Percentiles rank a stretch among this genome's conserved stretches.
These are phyloP conservation scores for Drosophila subquinaria DNA, from an alignment of 2,888 invertebrate genomes.

Conservation along the genomic window DNA sequence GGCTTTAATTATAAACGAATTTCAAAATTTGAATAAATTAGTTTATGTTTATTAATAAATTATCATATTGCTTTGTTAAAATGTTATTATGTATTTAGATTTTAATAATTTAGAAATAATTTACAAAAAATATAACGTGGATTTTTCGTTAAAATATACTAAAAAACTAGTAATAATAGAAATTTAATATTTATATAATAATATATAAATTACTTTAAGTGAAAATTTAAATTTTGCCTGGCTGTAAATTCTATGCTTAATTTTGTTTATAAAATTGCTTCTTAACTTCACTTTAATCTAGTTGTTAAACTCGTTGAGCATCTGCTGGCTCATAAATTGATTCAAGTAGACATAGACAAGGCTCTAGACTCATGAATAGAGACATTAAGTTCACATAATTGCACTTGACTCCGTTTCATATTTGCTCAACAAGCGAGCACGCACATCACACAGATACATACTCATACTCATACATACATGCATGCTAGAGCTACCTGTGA, in stretches of 20 bases:
- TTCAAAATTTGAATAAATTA: too few species aligned
- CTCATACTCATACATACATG: background rate
- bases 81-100: too few species aligned
- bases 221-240: too few species aligned
- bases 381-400: constrained; percentile 49
- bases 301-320: constrained; percentile 3
- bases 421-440: constrained; percentile 27
- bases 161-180: too few species aligned
- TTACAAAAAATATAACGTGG: too few species aligned
- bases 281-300: background rate
- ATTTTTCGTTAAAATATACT: too few species aligned
- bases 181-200: too few species aligned
- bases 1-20: too few species aligned
- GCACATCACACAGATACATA: background rate
- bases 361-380: constrained; percentile 27
- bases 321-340: constrained; percentile 11
- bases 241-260: background rate
- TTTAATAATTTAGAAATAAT: too few species aligned
- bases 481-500: constrained; percentile 3
- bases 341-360: constrained; percentile 6
- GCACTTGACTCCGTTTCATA: constrained; percentile 58
- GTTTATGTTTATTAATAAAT: too few species aligned
- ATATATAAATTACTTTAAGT: too few species aligned
- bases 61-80: too few species aligned
- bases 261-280: background rate